These are phyloP conservation scores for Manacus vitellinus DNA, from an alignment of 2,113 vertebrate species.

Conservation along the genomic window DNA sequence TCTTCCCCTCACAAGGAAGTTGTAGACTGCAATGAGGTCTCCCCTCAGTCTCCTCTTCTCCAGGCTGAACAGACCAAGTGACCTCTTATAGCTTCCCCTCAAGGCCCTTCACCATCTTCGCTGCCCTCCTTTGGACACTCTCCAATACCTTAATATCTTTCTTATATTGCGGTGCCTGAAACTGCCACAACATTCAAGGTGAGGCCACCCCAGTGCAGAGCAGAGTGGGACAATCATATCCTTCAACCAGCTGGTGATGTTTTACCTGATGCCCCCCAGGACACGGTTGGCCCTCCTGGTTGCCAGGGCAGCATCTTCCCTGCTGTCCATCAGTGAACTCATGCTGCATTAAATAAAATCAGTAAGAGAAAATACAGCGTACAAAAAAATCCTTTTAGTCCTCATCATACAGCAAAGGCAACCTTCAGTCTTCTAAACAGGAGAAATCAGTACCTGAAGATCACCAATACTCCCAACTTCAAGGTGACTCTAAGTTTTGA, in stretches of 20 bases:
- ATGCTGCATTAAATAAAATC: background rate
- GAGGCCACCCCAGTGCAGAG: background rate
- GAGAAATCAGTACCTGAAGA: background rate
- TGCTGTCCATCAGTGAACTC: background rate
- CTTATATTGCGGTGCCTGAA: background rate
- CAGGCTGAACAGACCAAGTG: background rate
- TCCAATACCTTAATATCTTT: background rate
- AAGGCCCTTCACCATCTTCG: background rate
- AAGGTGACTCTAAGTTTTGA: background rate
- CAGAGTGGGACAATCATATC: background rate
- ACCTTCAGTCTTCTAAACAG: background rate
- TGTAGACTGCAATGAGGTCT: background rate
- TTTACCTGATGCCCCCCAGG: background rate
- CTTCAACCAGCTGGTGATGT: fast-evolving
- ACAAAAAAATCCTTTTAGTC: background rate
- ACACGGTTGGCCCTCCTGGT: background rate
- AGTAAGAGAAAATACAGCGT: background rate
- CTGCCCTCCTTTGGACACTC: background rate
- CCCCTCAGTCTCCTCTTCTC: background rate
- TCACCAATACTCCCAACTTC: background rate
- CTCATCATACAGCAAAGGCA: background rate
- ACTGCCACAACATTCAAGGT: background rate
- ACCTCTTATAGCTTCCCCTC: background rate
- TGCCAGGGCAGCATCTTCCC: background rate
- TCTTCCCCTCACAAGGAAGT: background rate